phyloP scores from a whole-genome alignment of 2,888 invertebrate genomes.

The Erebia ligea region DNA sequence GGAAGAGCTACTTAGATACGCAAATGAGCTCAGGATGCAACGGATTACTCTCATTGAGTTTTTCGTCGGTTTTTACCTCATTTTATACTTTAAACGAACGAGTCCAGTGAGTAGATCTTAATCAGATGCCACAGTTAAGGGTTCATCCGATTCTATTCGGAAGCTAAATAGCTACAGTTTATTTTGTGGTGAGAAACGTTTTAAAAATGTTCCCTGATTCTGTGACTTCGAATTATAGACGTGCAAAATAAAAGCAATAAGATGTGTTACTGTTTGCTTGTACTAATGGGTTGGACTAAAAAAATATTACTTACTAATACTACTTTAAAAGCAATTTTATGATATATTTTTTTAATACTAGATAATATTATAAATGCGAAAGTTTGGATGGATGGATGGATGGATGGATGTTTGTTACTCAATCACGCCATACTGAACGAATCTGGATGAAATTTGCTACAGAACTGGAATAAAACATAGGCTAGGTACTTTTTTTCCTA shows the following conservation, averaged over 20 bases:
- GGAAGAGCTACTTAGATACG: not conserved
- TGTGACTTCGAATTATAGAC: constrained; percentile 42
- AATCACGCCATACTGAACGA: no score
- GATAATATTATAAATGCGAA: no score
- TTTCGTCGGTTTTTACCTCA: constrained; percentile 50
- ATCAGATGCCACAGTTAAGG: constrained; percentile 68
- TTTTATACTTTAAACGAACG: constrained; percentile 71
- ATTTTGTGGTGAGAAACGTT: constrained; percentile 65
- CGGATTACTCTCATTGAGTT: constrained; percentile 28
- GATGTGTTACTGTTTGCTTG: constrained; percentile 12
- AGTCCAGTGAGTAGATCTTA: constrained; percentile 68
- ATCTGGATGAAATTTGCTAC: no score
- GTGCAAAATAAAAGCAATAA: constrained; percentile 30
- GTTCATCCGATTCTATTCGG: constrained; percentile 69
- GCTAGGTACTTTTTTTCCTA: no score
- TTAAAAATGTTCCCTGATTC: constrained; percentile 55
- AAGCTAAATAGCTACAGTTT: constrained; percentile 70
- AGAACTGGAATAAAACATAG: no score
- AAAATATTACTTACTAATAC: no score
- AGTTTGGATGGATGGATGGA: no score
- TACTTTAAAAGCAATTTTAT: no score
- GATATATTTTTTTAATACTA: no score
- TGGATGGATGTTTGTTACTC: no score
- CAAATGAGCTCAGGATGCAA: constrained; percentile 19
- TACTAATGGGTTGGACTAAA: not conserved